Percentiles rank a stretch among this genome's conserved stretches.
Conservation (phyloP, 1,140 invertebrate genomes). For the Tetramorium parvispinum region DNA sequence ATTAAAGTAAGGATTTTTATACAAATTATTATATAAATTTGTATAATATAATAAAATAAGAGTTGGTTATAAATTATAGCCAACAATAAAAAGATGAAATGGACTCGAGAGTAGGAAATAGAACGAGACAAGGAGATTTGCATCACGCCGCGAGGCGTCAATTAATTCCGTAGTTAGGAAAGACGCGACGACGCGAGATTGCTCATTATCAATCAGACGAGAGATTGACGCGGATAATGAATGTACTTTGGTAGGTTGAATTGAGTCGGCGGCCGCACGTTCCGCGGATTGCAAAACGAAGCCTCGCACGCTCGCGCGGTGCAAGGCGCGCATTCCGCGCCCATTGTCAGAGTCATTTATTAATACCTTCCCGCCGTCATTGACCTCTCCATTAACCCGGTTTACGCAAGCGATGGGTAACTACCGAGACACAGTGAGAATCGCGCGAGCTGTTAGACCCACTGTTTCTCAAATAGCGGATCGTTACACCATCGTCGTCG, state of each 20-base stretch:
- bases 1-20: background rate
- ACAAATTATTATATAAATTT: background rate
- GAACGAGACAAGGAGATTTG: background rate
- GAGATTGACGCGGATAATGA: constrained; percentile 39
- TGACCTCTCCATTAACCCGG: constrained; percentile 73
- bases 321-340: constrained; percentile 64
- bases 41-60: too few relatives aligned
- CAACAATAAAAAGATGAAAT: background rate
- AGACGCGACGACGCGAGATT: background rate
- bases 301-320: constrained; percentile 28
- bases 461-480: constrained; percentile 44
- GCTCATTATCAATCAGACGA: constrained; percentile 40
- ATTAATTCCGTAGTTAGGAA: constrained; percentile 14
- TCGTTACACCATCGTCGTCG: constrained; percentile 58
- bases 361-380: constrained; percentile 71
- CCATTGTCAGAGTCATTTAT: constrained; percentile 70
- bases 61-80: background rate
- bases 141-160: background rate
- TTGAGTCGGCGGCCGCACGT: constrained; percentile 35
- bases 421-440: constrained; percentile 14
- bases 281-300: constrained; percentile 52
- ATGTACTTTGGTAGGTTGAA: constrained; percentile 46
- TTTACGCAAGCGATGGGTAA: constrained; percentile 68
- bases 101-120: background rate
- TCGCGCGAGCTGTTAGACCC: constrained; percentile 69